Conservation (phyloP, 53 echinoderm and acorn worm species). For the Stichopus horrens region DNA sequence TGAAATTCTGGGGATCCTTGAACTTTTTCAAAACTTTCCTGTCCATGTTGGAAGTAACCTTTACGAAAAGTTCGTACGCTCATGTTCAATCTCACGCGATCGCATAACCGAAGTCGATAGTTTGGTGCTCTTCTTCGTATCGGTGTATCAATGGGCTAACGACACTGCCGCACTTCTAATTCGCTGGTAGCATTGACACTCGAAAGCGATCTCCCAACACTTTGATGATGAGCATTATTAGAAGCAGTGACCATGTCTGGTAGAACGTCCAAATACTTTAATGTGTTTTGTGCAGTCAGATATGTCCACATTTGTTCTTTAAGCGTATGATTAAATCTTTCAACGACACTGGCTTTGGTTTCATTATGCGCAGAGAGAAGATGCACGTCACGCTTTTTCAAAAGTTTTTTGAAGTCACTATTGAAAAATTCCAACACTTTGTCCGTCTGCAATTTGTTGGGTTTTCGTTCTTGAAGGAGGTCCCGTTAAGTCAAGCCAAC, state of each 20-base stretch:
- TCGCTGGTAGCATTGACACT: conserved; percentile 17
- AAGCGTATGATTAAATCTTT: conserved; percentile 37
- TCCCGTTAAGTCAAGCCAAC: neutral
- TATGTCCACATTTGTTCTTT: conserved; percentile 43
- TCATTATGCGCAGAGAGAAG: conserved; percentile 42
- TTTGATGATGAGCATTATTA: conserved; percentile 27
- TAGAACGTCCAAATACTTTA: conserved; percentile 24
- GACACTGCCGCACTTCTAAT: conserved; percentile 36
- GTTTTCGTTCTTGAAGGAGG: neutral
- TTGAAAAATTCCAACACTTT: conserved; percentile 50
- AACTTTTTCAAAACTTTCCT: neutral
- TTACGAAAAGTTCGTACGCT: conserved; percentile 50
- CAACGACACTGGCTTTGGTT: conserved; percentile 23
- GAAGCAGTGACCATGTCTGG: neutral
- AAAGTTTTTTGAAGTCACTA: neutral
- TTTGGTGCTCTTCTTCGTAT: too few relatives aligned
- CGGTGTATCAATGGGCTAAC: neutral
- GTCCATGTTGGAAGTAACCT: neutral
- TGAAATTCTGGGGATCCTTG: neutral
- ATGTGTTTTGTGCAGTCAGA: conserved; percentile 44
- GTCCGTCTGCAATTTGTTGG: conserved; percentile 26
- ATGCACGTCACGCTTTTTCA: neutral
- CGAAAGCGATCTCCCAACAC: conserved; percentile 30
- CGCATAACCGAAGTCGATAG: conserved; percentile 4
- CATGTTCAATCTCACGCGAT: conserved; percentile 57